Evolutionary conservation across 2,797 vertebrate genomes (phyloP), one percentile per base, ranked within the genome.

Genomic region (Craterocephalus amniculus): DNA sequence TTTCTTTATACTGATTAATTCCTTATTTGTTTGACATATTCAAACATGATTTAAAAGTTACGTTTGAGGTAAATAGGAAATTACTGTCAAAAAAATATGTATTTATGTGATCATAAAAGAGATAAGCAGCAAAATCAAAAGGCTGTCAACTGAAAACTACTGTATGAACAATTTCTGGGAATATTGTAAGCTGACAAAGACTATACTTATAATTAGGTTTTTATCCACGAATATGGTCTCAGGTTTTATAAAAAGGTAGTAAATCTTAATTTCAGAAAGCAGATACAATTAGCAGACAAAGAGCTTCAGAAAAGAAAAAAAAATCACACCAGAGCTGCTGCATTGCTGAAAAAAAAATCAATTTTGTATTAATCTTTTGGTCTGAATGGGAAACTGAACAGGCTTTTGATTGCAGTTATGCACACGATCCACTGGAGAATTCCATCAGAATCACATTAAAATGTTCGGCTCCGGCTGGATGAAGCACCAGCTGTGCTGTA

Each of bases 91-190:
- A 48, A 29, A 43, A 48, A n/a, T 4, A 48, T 45, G 43, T 10
- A 48, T 48, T 48, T 10, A 48, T n/a, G 20, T 22, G 1, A 20
- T 48, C 11, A 48, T 48, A 48, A n/a, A 48, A 48, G 10, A 2
- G 43, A 45, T 8, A n/a, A 32, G 49, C 56, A 65, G 8, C 52
- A 35, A 60, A 66, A 24, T 26, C 38, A 61, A 73, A 62, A 56
- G 8, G 22, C 54, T 63, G 54, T 63, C 43, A 62, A 62, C 52
- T 62, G 51, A 71, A 61, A 70, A 9, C 13, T 27, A 16, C 34
- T 59, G n/a, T n/a, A n/a, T n/a, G n/a, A 77, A 57, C 26, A 62
- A 29, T 32, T 51, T 18, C 31, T 63, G 63, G 35, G 11, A 54
- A 55, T 24, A 20, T 20, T 20, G 48, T n/a, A 4, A 24, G 32